Base-by-base conservation (phyloP, 92 coral and sea anemone species). In the Diadumene lineata region DNA sequence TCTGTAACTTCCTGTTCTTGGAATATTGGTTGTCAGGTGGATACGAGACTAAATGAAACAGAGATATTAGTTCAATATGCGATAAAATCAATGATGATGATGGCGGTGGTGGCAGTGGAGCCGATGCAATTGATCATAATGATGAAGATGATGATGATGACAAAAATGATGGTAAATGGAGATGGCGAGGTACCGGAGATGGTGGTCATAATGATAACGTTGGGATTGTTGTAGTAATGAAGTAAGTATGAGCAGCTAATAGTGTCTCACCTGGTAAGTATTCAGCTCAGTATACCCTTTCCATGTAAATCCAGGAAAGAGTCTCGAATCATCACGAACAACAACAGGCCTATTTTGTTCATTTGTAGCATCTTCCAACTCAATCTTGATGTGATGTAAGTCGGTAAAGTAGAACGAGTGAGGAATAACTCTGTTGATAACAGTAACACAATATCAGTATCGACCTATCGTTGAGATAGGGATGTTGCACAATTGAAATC, bases 271-370 rank as follows among this genome's bases (percentile, higher is more conserved):
- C 98, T 94, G 98, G 44, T 70, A 74, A 53, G 28, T 61, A 50
- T 72, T 74, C 44, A 83, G 84, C 23, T 83, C 88, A 26, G 87
- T 85, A 72, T 94, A 94, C 2, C 98, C 98, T 33, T 76, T 79
- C 89, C 98, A 83, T 13, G 98, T 92, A 75, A 84, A 94, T 16
- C 92, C 91, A 15, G 96, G 83, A 55, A 92, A 94, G 74, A 79
- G 81, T 26, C 58, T 50, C 2, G 69, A 76, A 13, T 58, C 69
- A 57, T 94, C 76, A 24, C 91, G 79, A 60, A 79, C 76, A 56
- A 67, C 60, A 27, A 86, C 92, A 4, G 96, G 81, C 57, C 65
- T 55, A 38, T 72, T 85, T 7, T 62, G 44, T 16, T 33, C 30
- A n/a, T 85, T 72, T 58, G 72, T 58, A 7, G 80, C 89, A 23